phyloP scores from a whole-genome alignment of 2,797 vertebrate species.

The Sebastes nivosus region DNA sequence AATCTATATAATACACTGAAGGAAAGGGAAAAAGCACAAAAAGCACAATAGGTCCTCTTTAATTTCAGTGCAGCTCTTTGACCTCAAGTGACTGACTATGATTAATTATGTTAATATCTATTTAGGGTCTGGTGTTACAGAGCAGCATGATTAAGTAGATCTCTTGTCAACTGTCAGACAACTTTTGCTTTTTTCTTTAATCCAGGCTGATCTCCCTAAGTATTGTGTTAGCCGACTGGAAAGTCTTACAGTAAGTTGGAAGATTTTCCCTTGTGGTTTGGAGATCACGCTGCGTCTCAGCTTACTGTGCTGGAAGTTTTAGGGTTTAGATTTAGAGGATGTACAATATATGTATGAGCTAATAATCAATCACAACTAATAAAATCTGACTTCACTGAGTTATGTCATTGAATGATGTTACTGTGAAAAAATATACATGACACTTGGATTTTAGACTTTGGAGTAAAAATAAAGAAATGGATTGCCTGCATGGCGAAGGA shows the following conservation, averaged over 20 bases:
- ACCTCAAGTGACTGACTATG: conserved; percentile 72
- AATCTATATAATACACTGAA: no score
- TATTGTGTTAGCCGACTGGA: conserved; percentile 41
- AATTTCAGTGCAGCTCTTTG: conserved; percentile 63
- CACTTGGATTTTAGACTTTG: neutral
- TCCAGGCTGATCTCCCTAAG: conserved; percentile 61
- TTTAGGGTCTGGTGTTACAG: conserved; percentile 62
- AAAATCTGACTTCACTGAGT: neutral
- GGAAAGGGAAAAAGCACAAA: no score
- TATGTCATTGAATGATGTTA: neutral
- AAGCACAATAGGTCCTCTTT: no score
- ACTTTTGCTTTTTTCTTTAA: conserved; percentile 70
- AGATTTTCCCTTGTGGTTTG: conserved; percentile 48
- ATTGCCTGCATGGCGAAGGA: conserved; percentile 32
- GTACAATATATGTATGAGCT: neutral
- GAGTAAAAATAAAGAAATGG: neutral
- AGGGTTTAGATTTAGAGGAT: neutral
- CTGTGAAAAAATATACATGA: neutral
- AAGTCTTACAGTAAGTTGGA: conserved; percentile 53
- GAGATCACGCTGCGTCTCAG: conserved; percentile 24
- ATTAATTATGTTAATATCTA: conserved; percentile 86
- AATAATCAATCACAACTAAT: neutral
- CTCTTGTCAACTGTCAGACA: conserved; percentile 71
- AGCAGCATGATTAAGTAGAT: conserved; percentile 69
- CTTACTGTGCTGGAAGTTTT: conserved; percentile 29